Conservation (phyloP, 1,140 invertebrate genomes). For the Formica exsecta region DNA sequence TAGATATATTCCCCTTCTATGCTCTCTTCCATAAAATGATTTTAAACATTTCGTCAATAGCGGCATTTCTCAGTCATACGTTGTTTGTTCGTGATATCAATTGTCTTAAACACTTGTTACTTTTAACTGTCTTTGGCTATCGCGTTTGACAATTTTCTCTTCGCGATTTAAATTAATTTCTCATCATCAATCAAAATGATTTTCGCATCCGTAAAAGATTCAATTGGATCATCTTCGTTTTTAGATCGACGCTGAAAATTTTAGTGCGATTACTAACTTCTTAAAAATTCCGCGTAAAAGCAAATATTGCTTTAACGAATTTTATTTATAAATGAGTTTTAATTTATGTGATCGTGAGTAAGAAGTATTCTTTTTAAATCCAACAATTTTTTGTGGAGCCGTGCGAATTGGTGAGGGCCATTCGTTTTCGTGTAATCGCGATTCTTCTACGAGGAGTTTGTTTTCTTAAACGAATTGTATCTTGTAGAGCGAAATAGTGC, state of each 20-base stretch:
- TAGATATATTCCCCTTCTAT: neutral
- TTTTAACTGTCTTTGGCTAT: neutral
- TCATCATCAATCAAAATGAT: neutral
- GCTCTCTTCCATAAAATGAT: conserved; percentile 9
- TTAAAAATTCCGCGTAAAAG: neutral
- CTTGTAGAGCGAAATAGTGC: neutral
- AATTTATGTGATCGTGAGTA: conserved; percentile 15
- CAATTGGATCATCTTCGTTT: neutral
- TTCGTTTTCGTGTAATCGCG: conserved; percentile 4
- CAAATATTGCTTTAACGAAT: neutral
- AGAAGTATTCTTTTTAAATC: neutral
- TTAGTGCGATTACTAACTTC: neutral
- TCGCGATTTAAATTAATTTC: neutral
- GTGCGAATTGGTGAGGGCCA: neutral
- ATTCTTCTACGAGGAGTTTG: neutral
- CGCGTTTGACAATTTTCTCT: neutral
- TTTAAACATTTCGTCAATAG: conserved; percentile 43
- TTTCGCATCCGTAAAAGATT: neutral
- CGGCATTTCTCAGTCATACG: neutral
- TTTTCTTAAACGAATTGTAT: conserved; percentile 27
- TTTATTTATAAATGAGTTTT: conserved; percentile 3
- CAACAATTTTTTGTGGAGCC: neutral
- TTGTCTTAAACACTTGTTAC: conserved; percentile 1
- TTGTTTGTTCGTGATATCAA: conserved; percentile 29
- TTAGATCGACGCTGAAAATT: neutral